Percentiles rank a stretch among this genome's conserved stretches.
Evolutionary conservation across 2,797 vertebrate species (phyloP).

Genomic region (Pangasius djambal): DNA sequence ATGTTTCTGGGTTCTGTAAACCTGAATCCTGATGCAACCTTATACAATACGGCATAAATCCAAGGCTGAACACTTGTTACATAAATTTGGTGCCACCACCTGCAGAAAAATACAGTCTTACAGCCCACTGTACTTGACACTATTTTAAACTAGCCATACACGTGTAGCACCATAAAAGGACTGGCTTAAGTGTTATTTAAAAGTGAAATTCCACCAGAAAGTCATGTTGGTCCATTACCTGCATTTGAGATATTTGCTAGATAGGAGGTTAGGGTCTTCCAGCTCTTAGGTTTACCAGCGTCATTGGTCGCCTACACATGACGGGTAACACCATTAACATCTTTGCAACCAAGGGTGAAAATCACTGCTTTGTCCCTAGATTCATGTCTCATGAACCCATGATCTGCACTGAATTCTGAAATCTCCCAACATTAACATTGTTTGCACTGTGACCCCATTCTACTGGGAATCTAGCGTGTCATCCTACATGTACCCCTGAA

Average conservation of each 20-base stretch:
- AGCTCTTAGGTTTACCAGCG: conserved; percentile 54
- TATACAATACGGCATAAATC: not conserved
- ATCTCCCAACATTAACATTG: not conserved
- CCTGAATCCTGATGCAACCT: not conserved
- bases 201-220: not conserved
- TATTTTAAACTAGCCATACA: not conserved
- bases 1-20: not conserved
- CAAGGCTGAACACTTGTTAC: not conserved
- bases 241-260: conserved; percentile 55
- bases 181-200: not conserved
- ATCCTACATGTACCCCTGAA: not conserved
- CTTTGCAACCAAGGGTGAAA: not conserved
- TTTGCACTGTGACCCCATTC: not conserved
- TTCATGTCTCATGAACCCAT: not conserved
- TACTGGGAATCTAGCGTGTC: too few relatives aligned
- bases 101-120: not conserved
- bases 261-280: conserved; percentile 63
- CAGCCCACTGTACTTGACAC: not conserved
- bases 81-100: not conserved
- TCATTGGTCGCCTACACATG: conserved; percentile 35
- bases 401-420: not conserved
- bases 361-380: not conserved
- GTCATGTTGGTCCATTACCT: conserved; percentile 15
- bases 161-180: not conserved
- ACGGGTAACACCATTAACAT: not conserved